Percentiles rank a stretch among this genome's conserved stretches.
phyloP scores from a whole-genome alignment of 2,113 vertebrate genomes.

The Rhinogobius similis region DNA sequence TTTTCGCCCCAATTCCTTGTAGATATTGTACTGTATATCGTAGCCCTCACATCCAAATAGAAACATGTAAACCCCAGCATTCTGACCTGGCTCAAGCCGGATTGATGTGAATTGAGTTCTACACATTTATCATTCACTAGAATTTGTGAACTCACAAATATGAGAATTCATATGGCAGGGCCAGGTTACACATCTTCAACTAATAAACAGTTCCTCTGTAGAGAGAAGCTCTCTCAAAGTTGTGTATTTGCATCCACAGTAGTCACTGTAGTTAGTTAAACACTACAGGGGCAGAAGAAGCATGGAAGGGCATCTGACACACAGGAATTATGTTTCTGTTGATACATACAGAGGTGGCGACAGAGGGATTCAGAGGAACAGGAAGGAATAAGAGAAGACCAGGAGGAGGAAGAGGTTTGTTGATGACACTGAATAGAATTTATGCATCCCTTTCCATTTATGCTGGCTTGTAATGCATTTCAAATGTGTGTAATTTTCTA shows the following conservation, averaged over 20 bases:
- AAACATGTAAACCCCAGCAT: background rate
- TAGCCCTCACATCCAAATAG: background rate
- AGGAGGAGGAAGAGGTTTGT: background rate
- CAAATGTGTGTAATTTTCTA: too few relatives aligned
- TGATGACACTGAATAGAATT: too few relatives aligned
- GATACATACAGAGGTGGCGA: slow-evolving; percentile 1
- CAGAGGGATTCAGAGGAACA: background rate
- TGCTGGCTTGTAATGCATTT: too few relatives aligned
- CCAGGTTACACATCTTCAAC: background rate
- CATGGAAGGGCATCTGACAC: background rate
- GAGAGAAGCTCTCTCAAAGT: background rate
- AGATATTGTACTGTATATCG: background rate
- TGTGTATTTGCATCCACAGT: background rate
- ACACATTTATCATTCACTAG: too few relatives aligned
- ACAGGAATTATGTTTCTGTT: background rate
- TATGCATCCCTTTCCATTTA: too few relatives aligned
- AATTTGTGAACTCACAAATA: too few relatives aligned
- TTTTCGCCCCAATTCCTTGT: background rate
- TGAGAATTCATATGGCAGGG: too few relatives aligned
- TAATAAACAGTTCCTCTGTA: background rate
- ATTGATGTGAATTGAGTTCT: too few relatives aligned
- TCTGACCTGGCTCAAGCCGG: too few relatives aligned
- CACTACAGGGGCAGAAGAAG: background rate
- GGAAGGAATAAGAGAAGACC: background rate
- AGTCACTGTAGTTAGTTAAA: background rate